Evolutionary conservation across 2,888 invertebrate genomes (phyloP), one percentile per base, ranked within the genome.

Genomic region (Osmoderma eremita): DNA sequence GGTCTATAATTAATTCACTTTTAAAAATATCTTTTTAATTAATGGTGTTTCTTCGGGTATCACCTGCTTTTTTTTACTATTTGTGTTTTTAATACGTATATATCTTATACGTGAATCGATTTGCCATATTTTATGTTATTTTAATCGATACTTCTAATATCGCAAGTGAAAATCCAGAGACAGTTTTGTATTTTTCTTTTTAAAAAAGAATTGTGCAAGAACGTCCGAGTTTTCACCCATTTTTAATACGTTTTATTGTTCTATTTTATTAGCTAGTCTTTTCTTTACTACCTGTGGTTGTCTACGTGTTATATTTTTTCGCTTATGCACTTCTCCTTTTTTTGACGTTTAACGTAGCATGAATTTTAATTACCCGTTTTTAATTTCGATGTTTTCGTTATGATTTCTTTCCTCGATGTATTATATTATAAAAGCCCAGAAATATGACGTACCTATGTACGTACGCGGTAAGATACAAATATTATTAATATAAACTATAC

Each of bases 111-210:
- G 79, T 79, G 80, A 80, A 80, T 79, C 75, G 63, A 74, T 77
- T 78, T 79, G 80, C 79, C 79, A 80, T 80, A 79, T 75, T 67
- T 58, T 71, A n/a, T n/a, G n/a, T n/a, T n/a, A 67, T 74, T 72
- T 48, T 67, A 64, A 65, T 20, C 12, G 18, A 48, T 10, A 48
- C 20, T 30, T 30, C 30, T 30, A 30, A 30, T 30, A 5, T 10
- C 1, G 30, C 30, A 30, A 10, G 6, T 30, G 48, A 67, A 53
- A 65, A 61, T 54, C 45, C 24, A 38, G n/a, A n/a, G 45, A 48
- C 61, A 56, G 36, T 64, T 65, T 50, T 15, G n/a, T 53, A 48
- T 45, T 69, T 24, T 62, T 58, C 70, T 69, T 71, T 67, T 70
- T 65, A 67, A 58, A 64, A 54, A 49, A 62, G 63, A 66, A 45